Evolutionary conservation across 2,797 vertebrate species (phyloP).

Genomic region (Sebastes dallii): DNA sequence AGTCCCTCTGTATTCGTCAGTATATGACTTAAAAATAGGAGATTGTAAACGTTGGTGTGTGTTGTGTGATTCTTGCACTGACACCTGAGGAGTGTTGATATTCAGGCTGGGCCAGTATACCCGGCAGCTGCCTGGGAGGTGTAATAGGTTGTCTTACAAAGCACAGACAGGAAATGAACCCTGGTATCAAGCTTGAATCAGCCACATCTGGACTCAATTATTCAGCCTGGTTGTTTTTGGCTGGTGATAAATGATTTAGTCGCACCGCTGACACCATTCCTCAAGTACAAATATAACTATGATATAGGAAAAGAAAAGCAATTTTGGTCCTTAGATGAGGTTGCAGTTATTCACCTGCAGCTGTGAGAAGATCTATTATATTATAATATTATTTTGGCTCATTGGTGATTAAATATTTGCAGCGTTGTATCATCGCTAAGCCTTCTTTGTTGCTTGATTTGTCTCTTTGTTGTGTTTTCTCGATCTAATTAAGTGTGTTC

Average conservation of each 20-base stretch:
- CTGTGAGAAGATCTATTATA: slow-evolving; percentile 1
- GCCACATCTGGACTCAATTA: slow-evolving; percentile 98
- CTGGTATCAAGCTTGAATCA: slow-evolving; percentile 94
- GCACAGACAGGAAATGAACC: slow-evolving; percentile 99
- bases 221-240: slow-evolving; percentile 89
- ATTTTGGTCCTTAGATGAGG: not conserved
- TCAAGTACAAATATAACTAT: slow-evolving; percentile 80
- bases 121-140: slow-evolving; percentile 92
- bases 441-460: slow-evolving; percentile 10
- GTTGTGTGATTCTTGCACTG: slow-evolving; percentile 68
- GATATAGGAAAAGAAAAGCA: slow-evolving; percentile 48
- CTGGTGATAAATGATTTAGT: slow-evolving; percentile 98
- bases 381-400: slow-evolving; percentile 20
- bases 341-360: slow-evolving; percentile 40
- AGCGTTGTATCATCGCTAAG: slow-evolving; percentile 13
- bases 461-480: slow-evolving; percentile 27
- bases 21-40: slow-evolving; percentile 4
- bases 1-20: not conserved
- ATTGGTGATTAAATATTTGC: slow-evolving; percentile 33
- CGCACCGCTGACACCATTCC: slow-evolving; percentile 86
- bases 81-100: slow-evolving; percentile 90
- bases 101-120: slow-evolving; percentile 85
- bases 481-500: slow-evolving; percentile 38
- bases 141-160: slow-evolving; percentile 97
- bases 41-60: slow-evolving; percentile 11